A percentile compares a stretch with the other conserved stretches of the same genome.
phyloP scores from a whole-genome alignment of 2,888 invertebrate genomes.

The Chloroclysta siterata region DNA sequence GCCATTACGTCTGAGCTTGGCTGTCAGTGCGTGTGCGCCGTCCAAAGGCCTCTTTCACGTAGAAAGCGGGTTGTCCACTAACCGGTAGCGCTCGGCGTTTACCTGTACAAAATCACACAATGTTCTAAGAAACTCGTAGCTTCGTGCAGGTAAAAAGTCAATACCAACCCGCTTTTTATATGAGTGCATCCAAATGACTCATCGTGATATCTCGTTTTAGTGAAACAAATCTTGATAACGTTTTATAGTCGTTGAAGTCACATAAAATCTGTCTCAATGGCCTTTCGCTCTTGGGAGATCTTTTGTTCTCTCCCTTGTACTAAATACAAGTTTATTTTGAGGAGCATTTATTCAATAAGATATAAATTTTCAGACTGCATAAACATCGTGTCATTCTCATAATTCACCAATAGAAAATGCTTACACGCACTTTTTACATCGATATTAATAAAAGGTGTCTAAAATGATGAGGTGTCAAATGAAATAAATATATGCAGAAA shows the following conservation, averaged over 20 bases:
- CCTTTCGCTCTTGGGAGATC: conserved; percentile 23
- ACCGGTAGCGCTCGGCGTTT: background rate
- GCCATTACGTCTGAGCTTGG: conserved; percentile 49
- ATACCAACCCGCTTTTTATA: background rate
- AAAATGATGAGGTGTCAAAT: too few species aligned
- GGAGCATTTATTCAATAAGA: background rate
- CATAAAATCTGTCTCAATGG: conserved; percentile 27
- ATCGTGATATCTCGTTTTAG: conserved; percentile 36
- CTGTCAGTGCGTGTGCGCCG: conserved; percentile 43
- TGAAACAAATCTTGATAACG: conserved; percentile 31
- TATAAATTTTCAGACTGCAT: too few species aligned
- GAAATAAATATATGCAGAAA: too few species aligned
- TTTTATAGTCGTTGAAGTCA: conserved; percentile 29
- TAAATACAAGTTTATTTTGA: conserved; percentile 23
- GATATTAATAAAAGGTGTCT: too few species aligned
- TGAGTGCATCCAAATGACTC: conserved; percentile 48
- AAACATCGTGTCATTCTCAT: too few species aligned
- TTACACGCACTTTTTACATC: too few species aligned
- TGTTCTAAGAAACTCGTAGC: background rate
- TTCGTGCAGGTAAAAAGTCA: background rate
- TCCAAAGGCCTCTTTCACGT: conserved; percentile 17
- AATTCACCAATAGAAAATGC: too few species aligned
- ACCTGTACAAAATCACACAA: background rate
- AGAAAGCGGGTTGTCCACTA: conserved; percentile 10
- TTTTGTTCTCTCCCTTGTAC: conserved; percentile 26